Percentiles rank a stretch among this genome's conserved stretches.
Conservation (phyloP, 2,113 vertebrate genomes). For the Sphyrna mokarran region DNA sequence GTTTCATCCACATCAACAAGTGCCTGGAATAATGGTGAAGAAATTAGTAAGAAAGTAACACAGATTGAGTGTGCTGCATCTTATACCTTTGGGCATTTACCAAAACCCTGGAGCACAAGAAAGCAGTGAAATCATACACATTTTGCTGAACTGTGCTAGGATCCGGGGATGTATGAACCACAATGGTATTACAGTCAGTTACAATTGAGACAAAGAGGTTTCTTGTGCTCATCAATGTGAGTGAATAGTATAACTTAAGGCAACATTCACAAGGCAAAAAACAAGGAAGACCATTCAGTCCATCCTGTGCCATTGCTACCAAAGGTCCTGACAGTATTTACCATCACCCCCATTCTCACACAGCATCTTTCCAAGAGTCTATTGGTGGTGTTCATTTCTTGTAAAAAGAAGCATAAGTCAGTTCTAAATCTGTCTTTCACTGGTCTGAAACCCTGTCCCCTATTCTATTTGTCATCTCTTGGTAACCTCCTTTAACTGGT, state of each 20-base stretch:
- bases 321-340: not conserved
- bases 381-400: not conserved
- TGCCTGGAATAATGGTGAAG: conserved; percentile 60
- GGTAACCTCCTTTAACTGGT: no score
- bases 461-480: not conserved
- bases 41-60: not conserved
- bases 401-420: not conserved
- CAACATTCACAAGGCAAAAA: not conserved
- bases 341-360: not conserved
- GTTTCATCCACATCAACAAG: conserved; percentile 97
- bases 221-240: not conserved
- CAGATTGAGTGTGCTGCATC: not conserved
- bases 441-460: not conserved
- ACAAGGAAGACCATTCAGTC: not conserved
- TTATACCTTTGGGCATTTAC: not conserved
- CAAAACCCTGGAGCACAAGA: not conserved
- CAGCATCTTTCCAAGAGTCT: not conserved
- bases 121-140: not conserved
- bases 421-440: not conserved
- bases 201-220: not conserved
- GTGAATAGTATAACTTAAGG: not conserved
- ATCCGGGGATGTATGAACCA: not conserved
- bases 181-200: not conserved
- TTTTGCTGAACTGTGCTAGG: not conserved
- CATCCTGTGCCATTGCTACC: not conserved